Evolutionary conservation across 2,797 vertebrate species (phyloP).

Genomic region (Simalia tracyae): DNA sequence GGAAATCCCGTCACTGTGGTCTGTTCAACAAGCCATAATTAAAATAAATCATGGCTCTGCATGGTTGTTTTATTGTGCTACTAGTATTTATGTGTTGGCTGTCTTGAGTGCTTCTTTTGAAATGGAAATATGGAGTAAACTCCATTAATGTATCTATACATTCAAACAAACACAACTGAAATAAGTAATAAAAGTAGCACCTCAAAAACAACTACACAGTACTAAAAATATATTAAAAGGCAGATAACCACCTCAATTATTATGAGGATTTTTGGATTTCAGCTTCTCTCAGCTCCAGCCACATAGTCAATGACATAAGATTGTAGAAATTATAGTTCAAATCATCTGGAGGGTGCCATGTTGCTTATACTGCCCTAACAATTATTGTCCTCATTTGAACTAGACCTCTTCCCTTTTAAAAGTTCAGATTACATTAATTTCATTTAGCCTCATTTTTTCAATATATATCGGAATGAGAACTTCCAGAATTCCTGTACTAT

Average conservation of each 20-base stretch:
- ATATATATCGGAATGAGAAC: not conserved
- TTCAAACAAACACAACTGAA: not conserved
- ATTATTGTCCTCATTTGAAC: not conserved
- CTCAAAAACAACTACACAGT: not conserved
- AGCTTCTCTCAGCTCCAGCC: not conserved
- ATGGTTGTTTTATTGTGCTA: too few relatives aligned
- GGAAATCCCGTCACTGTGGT: too few relatives aligned
- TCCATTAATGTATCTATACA: too few relatives aligned
- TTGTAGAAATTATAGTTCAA: not conserved
- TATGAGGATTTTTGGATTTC: not conserved
- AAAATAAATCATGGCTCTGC: too few relatives aligned
- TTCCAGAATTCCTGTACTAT: not conserved
- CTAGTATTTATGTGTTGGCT: too few relatives aligned
- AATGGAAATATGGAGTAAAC: too few relatives aligned
- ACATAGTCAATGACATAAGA: not conserved
- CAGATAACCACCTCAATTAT: not conserved
- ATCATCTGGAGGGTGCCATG: not conserved
- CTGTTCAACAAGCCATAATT: too few relatives aligned
- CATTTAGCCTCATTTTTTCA: not conserved
- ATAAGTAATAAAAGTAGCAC: not conserved
- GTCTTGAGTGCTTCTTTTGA: too few relatives aligned
- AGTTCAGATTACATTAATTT: not conserved
- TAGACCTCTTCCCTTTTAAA: not conserved
- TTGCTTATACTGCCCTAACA: not conserved
- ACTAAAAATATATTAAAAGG: not conserved